phyloP scores from a whole-genome alignment of 2,888 invertebrate species.

The Ditula angustiorana region DNA sequence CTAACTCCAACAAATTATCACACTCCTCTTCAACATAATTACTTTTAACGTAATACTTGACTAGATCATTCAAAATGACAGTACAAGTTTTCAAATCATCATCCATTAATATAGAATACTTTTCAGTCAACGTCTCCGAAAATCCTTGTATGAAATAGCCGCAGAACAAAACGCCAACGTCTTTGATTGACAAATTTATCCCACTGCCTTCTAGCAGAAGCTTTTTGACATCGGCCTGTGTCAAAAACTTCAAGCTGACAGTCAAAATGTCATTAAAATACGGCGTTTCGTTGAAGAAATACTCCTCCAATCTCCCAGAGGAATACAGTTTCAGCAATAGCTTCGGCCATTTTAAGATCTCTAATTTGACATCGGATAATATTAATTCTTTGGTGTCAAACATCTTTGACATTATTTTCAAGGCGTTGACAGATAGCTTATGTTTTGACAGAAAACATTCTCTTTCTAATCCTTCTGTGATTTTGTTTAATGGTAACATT shows the following conservation, averaged over 20 bases:
- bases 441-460: conserved; percentile 44
- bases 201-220: conserved; percentile 45
- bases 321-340: neutral
- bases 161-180: conserved; percentile 35
- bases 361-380: conserved; percentile 45
- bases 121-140: conserved; percentile 47
- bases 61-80: conserved; percentile 51
- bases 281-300: conserved; percentile 15
- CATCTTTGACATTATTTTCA: conserved; percentile 49
- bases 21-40: conserved; percentile 46
- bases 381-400: conserved; percentile 29
- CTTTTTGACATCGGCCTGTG: conserved; percentile 44
- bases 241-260: conserved; percentile 50
- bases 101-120: conserved; percentile 50
- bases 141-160: conserved; percentile 52
- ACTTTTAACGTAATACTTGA: conserved; percentile 51
- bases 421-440: conserved; percentile 38
- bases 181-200: conserved; percentile 43
- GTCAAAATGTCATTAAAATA: conserved; percentile 49
- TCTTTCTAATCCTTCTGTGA: conserved; percentile 50
- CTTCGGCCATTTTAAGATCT: conserved; percentile 25
- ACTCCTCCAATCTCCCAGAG: conserved; percentile 15
- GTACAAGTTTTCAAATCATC: conserved; percentile 44
- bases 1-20: conserved; percentile 50
- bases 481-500: conserved; percentile 45